Base-by-base conservation (phyloP, 53 echinoderm and acorn worm genomes). In the Pentamera pediparva region DNA sequence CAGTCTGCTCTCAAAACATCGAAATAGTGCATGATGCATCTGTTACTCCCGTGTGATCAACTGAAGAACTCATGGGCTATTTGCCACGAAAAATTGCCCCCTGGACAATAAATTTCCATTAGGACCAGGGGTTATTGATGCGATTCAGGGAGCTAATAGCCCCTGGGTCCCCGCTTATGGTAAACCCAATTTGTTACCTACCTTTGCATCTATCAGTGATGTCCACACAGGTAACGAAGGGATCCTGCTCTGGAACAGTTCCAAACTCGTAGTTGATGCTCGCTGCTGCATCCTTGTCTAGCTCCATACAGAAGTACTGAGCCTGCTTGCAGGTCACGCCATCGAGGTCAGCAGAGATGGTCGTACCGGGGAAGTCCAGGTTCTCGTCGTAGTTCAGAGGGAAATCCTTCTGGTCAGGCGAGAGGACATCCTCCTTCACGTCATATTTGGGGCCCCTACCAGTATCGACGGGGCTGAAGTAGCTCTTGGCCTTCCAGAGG, bases 171-270 rank as follows among this genome's bases (percentile, higher is more conserved):
- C n/a, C n/a, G n/a, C n/a, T n/a, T n/a, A n/a, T n/a, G n/a, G n/a
- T n/a, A n/a, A n/a, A n/a, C n/a, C n/a, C n/a, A n/a, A n/a, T n/a
- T n/a, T n/a, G 18, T 7, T n/a, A n/a, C 1, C 75, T 64, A 87
- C 87, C 92, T 76, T 85, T 81, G 85, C 92, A 92, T 70, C 92
- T 84, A 53, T 92, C 92, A 39, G 77, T 74, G 47, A 92, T 87
- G 65, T 92, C 85, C 52, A 82, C 62, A 63, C 92, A 92, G 22
- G 78, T 80, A 27, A 82, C 78, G 69, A 82, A 77, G 13, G 79
- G 81, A 29, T 84, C 82, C 57, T 92, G 82, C 37, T 76, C 80
- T 57, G 92, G 92, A 41, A 78, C 63, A 13, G 92, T 87, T 39
- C 77, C 85, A 75, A 92, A 92, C 5, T 81, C 51, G 52, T 92